Evolutionary conservation across 2,113 vertebrate genomes (phyloP).

Genomic region (Pimephales promelas): DNA sequence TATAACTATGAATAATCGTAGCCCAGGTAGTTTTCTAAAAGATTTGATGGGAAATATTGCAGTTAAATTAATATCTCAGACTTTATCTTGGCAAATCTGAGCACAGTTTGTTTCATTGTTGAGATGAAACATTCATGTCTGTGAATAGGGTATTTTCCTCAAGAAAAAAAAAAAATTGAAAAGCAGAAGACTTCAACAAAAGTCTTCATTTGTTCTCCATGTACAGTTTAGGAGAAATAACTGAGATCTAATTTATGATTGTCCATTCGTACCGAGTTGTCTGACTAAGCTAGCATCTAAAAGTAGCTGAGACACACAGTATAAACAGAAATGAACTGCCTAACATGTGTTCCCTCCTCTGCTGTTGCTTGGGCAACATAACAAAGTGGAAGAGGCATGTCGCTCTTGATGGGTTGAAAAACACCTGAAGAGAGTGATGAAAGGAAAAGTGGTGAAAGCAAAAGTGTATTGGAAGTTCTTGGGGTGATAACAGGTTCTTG

Average conservation of each 20-base stretch:
- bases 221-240: not conserved
- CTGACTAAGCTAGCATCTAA: not conserved
- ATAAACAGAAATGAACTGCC: not conserved
- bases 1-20: not conserved
- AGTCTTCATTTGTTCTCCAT: not conserved
- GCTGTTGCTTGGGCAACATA: slow-evolving; percentile 56
- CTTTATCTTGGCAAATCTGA: not conserved
- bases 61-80: not conserved
- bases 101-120: not conserved
- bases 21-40: not conserved
- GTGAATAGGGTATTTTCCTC: not conserved
- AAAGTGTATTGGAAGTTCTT: slow-evolving; percentile 18
- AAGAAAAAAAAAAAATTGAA: not conserved
- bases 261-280: not conserved
- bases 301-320: not conserved
- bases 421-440: slow-evolving; percentile 52
- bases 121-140: not conserved
- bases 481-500: slow-evolving; percentile 4
- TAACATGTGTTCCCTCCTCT: slow-evolving; percentile 26
- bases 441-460: slow-evolving; percentile 35
- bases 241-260: not conserved
- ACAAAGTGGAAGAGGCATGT: slow-evolving; percentile 43
- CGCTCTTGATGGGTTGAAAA: slow-evolving; percentile 43
- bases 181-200: not conserved
- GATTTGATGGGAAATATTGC: too few relatives aligned